Percentiles rank a stretch among this genome's conserved stretches.
These are phyloP conservation scores for Brachyistius frenatus DNA, from an alignment of 2,113 vertebrate species.

Conservation along the genomic window DNA sequence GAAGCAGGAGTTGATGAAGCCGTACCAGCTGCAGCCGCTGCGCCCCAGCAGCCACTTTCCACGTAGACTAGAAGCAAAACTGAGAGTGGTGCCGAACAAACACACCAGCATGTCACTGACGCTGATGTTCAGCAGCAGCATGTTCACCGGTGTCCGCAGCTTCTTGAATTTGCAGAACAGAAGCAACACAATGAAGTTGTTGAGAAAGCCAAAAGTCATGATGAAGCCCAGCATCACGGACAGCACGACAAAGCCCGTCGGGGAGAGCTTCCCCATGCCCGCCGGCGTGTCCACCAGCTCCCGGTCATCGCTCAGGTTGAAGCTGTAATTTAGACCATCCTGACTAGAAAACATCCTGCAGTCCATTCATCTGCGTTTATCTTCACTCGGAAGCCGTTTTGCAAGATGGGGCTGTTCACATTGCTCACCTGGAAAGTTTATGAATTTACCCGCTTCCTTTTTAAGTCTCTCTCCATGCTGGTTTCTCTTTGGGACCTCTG, in stretches of 20 bases:
- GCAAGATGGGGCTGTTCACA: background rate
- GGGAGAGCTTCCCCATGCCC: slow-evolving; percentile 76
- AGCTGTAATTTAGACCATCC: slow-evolving; percentile 74
- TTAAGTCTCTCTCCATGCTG: slow-evolving; percentile 5
- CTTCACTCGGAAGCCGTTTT: slow-evolving; percentile 13
- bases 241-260: slow-evolving; percentile 85
- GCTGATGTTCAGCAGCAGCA: slow-evolving; percentile 92
- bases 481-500: background rate
- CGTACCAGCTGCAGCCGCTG: slow-evolving; percentile 90
- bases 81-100: slow-evolving; percentile 89
- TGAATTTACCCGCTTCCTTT: background rate
- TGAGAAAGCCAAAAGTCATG: slow-evolving; percentile 89
- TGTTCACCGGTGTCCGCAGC: slow-evolving; percentile 91
- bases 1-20: slow-evolving; percentile 94
- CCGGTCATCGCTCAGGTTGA: slow-evolving; percentile 76
- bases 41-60: slow-evolving; percentile 89
- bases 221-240: slow-evolving; percentile 91
- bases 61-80: slow-evolving; percentile 88
- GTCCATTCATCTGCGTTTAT: slow-evolving; percentile 67
- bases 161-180: slow-evolving; percentile 92
- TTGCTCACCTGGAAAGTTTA: slow-evolving; percentile 50
- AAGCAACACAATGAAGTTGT: slow-evolving; percentile 89
- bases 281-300: slow-evolving; percentile 62
- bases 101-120: slow-evolving; percentile 93
- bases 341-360: slow-evolving; percentile 78